Percentiles rank a stretch among this genome's conserved stretches.
Evolutionary conservation across 2,797 vertebrate species (phyloP).

Genomic region (Sebastes steindachneri): DNA sequence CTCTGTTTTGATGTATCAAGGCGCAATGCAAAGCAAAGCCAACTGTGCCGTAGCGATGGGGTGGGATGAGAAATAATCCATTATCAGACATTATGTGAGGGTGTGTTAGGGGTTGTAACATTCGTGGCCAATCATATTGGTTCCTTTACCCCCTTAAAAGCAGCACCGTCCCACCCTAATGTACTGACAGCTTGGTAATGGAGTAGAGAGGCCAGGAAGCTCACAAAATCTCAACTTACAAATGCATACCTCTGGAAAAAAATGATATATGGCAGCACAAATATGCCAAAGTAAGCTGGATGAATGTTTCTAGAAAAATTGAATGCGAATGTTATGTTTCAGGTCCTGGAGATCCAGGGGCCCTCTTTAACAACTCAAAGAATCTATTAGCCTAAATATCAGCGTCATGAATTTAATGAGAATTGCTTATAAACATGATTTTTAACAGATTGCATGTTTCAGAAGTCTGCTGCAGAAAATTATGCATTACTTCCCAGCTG

Average conservation of each 20-base stretch:
- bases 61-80: slow-evolving; percentile 31
- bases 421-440: neutral
- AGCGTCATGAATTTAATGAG: neutral
- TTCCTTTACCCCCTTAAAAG: slow-evolving; percentile 22
- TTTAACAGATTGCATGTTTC: neutral
- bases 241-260: neutral
- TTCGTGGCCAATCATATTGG: slow-evolving; percentile 21
- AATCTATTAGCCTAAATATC: neutral
- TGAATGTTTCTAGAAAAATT: neutral
- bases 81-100: slow-evolving; percentile 51
- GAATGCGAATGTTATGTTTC: neutral
- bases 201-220: neutral
- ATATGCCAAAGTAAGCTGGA: neutral
- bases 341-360: neutral
- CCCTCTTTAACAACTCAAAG: neutral
- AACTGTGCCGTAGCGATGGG: slow-evolving; percentile 23
- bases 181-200: slow-evolving; percentile 14
- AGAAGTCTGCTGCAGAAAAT: neutral
- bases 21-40: slow-evolving; percentile 30
- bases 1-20: slow-evolving; percentile 40
- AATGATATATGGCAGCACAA: neutral
- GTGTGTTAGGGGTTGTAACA: slow-evolving; percentile 29
- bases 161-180: neutral
- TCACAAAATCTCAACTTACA: neutral
- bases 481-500: neutral